A percentile compares a stretch with the other conserved stretches of the same genome.
These are phyloP conservation scores for Neopipo cinnamomea DNA, from an alignment of 2,113 vertebrate species.

Conservation along the genomic window DNA sequence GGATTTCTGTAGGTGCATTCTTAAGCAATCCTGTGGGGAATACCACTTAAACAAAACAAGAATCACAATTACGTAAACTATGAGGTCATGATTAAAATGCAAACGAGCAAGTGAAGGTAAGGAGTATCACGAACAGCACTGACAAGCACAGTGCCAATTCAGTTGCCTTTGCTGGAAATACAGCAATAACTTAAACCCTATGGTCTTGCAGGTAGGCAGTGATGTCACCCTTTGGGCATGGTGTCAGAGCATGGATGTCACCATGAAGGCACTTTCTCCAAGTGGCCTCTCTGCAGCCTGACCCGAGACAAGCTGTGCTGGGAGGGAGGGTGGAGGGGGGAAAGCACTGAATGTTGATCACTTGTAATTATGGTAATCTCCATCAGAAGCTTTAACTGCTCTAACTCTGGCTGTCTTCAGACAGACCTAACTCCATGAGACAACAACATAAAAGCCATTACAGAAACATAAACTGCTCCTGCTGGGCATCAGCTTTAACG, in stretches of 20 bases:
- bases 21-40: neutral
- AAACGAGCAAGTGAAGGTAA: neutral
- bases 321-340: neutral
- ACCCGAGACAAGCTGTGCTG: neutral
- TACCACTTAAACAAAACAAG: neutral
- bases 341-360: conserved; percentile 54
- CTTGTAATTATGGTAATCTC: conserved; percentile 70
- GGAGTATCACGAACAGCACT: neutral
- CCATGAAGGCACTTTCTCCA: neutral
- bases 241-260: neutral
- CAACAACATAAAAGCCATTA: conserved; percentile 14
- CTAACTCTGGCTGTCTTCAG: conserved; percentile 57
- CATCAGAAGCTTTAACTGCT: conserved; percentile 57
- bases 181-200: neutral
- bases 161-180: conserved; percentile 1
- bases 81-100: neutral
- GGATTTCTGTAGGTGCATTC: neutral
- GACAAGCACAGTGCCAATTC: neutral
- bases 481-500: conserved; percentile 8
- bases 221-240: neutral
- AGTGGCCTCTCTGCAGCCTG: neutral
- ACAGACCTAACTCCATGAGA: conserved; percentile 47
- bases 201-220: neutral
- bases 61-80: neutral
- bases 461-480: conserved; percentile 5